Conservation (phyloP, 2,797 vertebrate species). For the Octomys mimax region DNA sequence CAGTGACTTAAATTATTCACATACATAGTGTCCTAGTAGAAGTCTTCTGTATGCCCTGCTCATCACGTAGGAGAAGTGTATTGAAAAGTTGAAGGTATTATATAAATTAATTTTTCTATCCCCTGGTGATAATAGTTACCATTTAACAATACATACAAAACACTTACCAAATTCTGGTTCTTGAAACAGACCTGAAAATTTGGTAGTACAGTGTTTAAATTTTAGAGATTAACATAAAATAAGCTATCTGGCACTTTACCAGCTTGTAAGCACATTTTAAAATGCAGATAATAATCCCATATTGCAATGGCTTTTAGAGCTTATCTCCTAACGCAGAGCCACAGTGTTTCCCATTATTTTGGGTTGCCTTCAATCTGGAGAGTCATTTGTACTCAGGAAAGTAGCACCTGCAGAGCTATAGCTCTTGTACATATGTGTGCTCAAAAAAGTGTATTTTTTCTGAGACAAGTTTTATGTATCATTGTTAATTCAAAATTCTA, state of each 20-base stretch:
- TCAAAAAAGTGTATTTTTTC: too few relatives aligned
- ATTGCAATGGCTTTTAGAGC: not conserved
- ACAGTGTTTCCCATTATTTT: not conserved
- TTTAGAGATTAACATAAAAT: not conserved
- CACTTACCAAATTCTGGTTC: not conserved
- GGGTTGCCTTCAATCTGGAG: too few relatives aligned
- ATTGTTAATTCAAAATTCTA: too few relatives aligned
- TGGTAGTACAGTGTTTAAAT: not conserved
- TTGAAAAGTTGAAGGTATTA: not conserved
- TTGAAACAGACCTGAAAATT: not conserved
- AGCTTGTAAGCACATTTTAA: not conserved
- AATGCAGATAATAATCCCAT: not conserved
- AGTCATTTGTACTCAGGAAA: not conserved
- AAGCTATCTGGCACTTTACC: not conserved
- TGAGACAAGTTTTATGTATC: too few relatives aligned
- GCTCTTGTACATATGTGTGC: too few relatives aligned
- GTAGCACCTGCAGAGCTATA: not conserved
- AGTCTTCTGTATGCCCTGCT: not conserved
- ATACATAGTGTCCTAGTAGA: not conserved
- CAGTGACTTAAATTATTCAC: not conserved
- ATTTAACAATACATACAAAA: not conserved
- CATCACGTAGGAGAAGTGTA: not conserved
- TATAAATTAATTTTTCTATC: not conserved
- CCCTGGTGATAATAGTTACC: not conserved
- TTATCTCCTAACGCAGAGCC: not conserved